These are phyloP conservation scores for Gisinianus flammeolus DNA, from an alignment of 2,888 invertebrate genomes.

Conservation along the genomic window DNA sequence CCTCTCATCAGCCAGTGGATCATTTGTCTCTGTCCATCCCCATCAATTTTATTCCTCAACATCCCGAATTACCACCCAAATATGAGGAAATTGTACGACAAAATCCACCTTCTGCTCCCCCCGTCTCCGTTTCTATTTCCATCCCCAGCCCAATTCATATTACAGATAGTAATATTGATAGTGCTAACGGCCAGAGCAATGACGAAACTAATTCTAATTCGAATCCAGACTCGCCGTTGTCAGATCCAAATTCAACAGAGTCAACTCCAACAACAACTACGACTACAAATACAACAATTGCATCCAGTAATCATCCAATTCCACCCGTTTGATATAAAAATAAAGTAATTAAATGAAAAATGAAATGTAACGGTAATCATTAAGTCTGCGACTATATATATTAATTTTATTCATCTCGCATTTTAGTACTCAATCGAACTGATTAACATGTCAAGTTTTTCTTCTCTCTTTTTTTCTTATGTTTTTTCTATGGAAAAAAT, in stretches of 20 bases:
- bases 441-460: too few relatives aligned
- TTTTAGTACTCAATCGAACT: too few relatives aligned
- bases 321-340: neutral
- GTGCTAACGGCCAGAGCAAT: neutral
- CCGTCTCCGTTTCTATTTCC: neutral
- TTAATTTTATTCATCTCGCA: too few relatives aligned
- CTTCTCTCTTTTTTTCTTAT: too few relatives aligned
- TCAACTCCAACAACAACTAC: neutral
- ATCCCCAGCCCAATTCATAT: neutral
- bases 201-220: neutral
- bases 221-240: neutral
- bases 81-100: conserved; percentile 24
- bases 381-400: too few relatives aligned
- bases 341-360: too few relatives aligned
- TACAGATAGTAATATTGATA: neutral
- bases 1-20: conserved; percentile 6
- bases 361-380: too few relatives aligned
- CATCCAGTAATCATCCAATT: neutral
- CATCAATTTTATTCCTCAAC: conserved; percentile 7
- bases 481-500: too few relatives aligned
- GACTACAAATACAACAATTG: neutral
- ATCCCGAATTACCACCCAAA: conserved; percentile 26
- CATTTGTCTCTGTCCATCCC: neutral
- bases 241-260: neutral
- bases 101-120: neutral